Evolutionary conservation across 2,888 invertebrate species (phyloP), one percentile per base, ranked within the genome.

Genomic region (Gastrophysa polygoni): DNA sequence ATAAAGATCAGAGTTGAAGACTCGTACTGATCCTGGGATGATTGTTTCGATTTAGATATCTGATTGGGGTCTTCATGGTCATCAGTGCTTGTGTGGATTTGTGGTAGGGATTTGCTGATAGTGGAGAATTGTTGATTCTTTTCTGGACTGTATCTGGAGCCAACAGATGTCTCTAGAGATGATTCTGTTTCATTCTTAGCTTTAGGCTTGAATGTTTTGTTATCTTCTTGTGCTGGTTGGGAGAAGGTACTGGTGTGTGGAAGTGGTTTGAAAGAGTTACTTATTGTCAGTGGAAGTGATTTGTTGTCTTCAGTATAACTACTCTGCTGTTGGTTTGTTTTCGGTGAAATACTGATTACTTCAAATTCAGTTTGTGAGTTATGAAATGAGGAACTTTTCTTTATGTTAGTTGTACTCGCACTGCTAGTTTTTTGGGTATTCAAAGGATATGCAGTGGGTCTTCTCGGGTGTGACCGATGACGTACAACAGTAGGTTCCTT

Each of bases 1-100:
- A 65, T 65, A 20, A 54, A 65, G 24, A 65, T 65, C 18, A 65
- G 28, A 2, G 65, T 60, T 29, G 65, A 65, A 29, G 44, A 29
- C 5, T 61, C 57, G 21, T 28, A 48, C 7, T 7, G n/a, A 21
- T 1, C 16, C 10, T 14, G 7, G 24, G 14, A n/a, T 54, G 44
- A 3, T 32, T 16, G 16, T 8, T 24, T 11, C 16, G 1, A 16
- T 18, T 1, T n/a, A 21, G 48, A n/a, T n/a, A n/a, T n/a, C n/a
- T n/a, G n/a, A n/a, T n/a, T n/a, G n/a, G n/a, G n/a, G n/a, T n/a
- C n/a, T n/a, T n/a, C n/a, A n/a, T n/a, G 24, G 24, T 5, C 24
- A 24, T 24, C 24, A 5, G 3, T 3, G 24, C 24, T 24, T 7
- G 24, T 24, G 24, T 24, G 24, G 7, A 3, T 24, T 24, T 3